Base-by-base conservation (phyloP, 2,113 vertebrate genomes). In the Nibea albiflora region DNA sequence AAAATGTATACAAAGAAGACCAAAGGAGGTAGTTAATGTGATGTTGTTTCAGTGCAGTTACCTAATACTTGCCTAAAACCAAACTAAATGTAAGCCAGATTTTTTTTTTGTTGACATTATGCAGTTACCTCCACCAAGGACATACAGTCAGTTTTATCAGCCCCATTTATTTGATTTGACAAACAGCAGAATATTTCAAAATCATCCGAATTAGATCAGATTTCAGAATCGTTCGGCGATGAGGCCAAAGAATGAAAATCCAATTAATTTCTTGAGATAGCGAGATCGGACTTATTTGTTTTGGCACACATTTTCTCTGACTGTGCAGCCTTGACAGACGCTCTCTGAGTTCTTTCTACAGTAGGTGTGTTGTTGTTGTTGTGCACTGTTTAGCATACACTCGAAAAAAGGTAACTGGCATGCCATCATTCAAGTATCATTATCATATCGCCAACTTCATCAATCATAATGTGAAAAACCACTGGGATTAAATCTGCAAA, bases 401-500 rank as follows among this genome's bases (percentile, higher is more conserved):
- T 50, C 16, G 19, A 22, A 52, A 22, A 52, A 61, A 60, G 12
- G 9, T 15, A 24, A 65, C 17, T 28, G 35, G 35, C 47, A 46
- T 16, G 53, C 42, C 11, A 12, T 60, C 16, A 19, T 50, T 71
- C 57, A 65, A 68, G 46, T 75, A 46, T 62, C 49, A 56, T 64
- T 39, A 39, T 39, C 35, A 39, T 39, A 39, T 66, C 47, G 44
- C 14, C n/a, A 57, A 76, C 49, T 20, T 46, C 35, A 31, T 74
- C 35, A 83, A 80, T 63, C 17, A 5, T 56, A 11, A 56, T 26
- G 19, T 35, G 4, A 65, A 82, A 39, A 67, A 72, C 35, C 61
- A 42, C 17, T 69, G 49, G 39, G 31, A 49, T 76, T 72, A 57
- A 15, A 66, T 73, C 61, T 80, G 75, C 47, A 72, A 76, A 85